These are phyloP conservation scores for Crenichthys baileyi DNA, from an alignment of 2,797 vertebrate genomes.

Conservation along the genomic window DNA sequence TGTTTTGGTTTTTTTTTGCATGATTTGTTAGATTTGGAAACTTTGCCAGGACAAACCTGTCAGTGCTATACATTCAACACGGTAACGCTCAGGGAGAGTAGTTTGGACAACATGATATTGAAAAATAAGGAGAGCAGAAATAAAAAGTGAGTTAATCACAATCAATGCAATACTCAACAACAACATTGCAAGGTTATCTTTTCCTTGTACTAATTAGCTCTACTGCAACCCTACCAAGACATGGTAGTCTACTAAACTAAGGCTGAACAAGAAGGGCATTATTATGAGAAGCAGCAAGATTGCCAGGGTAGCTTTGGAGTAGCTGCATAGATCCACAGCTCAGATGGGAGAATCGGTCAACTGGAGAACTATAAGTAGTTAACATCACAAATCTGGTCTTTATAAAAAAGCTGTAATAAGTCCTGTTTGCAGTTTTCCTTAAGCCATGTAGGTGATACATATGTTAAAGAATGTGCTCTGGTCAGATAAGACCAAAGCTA, in stretches of 20 bases:
- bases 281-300: too few species aligned
- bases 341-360: neutral
- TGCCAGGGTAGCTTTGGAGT: neutral
- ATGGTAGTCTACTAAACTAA: neutral
- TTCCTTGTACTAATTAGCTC: neutral
- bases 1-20: too few species aligned
- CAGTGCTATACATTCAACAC: neutral
- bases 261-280: neutral
- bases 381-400: too few species aligned
- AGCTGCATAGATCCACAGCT: neutral
- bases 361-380: neutral
- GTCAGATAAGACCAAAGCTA: neutral
- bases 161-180: neutral
- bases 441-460: too few species aligned
- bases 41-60: too few species aligned
- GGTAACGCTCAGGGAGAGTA: neutral
- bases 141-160: neutral
- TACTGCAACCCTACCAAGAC: neutral
- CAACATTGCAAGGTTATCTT: neutral
- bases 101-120: neutral
- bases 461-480: neutral
- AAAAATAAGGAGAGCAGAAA: neutral
- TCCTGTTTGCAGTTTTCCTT: too few species aligned
- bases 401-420: too few species aligned
- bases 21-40: too few species aligned